These are phyloP conservation scores for Pyrgus malvae DNA, from an alignment of 2,888 invertebrate genomes.

Conservation along the genomic window DNA sequence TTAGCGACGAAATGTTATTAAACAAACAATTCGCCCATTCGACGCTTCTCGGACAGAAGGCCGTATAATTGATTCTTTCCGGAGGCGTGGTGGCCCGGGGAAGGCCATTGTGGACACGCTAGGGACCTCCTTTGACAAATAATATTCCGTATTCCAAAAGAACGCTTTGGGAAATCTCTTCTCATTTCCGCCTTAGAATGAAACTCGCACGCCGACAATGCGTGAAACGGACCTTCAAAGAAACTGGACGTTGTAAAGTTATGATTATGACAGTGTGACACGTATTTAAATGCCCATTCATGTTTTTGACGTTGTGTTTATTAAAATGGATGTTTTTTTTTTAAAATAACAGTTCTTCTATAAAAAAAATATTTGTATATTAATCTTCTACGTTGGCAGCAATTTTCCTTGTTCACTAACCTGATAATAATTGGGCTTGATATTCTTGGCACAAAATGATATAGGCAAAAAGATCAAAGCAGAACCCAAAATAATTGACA, in stretches of 20 bases:
- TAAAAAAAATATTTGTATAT: no score
- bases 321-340: not conserved
- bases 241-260: slow-evolving; percentile 64
- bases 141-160: slow-evolving; percentile 65
- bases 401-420: slow-evolving; percentile 41
- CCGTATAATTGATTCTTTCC: slow-evolving; percentile 80
- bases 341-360: no score
- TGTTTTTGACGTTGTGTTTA: slow-evolving; percentile 3
- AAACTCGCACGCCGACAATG: slow-evolving; percentile 67
- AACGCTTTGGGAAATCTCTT: slow-evolving; percentile 67
- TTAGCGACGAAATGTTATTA: slow-evolving; percentile 75
- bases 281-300: slow-evolving; percentile 16
- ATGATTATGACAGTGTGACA: slow-evolving; percentile 75
- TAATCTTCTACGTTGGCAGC: no score
- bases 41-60: slow-evolving; percentile 66
- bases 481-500: slow-evolving; percentile 39
- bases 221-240: slow-evolving; percentile 62
- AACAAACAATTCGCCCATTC: slow-evolving; percentile 81
- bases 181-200: slow-evolving; percentile 75
- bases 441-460: slow-evolving; percentile 41
- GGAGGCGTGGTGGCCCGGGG: slow-evolving; percentile 64
- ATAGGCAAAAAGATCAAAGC: slow-evolving; percentile 48
- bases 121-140: slow-evolving; percentile 59
- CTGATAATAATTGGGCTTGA: slow-evolving; percentile 56
- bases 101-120: slow-evolving; percentile 57